These are phyloP conservation scores for Stratiomys singularior DNA, from an alignment of 2,888 invertebrate genomes.

Conservation along the genomic window DNA sequence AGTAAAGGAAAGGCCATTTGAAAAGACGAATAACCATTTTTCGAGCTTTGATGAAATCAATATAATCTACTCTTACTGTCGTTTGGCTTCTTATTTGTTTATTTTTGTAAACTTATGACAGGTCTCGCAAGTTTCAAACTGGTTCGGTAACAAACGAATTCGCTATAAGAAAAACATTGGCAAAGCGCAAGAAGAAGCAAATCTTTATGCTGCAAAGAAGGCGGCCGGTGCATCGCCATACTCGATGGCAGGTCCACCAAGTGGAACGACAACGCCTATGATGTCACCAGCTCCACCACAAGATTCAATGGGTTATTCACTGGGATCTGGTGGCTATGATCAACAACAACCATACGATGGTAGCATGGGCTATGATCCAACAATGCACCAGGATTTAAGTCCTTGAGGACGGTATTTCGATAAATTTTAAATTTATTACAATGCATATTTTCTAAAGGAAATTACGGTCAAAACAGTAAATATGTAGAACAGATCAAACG, in stretches of 20 bases:
- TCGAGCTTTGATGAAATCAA: no score
- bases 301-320: conserved; percentile 92
- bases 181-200: conserved; percentile 99
- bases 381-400: conserved; percentile 87
- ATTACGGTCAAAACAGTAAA: no score
- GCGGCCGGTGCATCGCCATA: conserved; percentile 92
- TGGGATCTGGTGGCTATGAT: conserved; percentile 92
- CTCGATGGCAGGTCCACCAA: conserved; percentile 87
- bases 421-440: conserved; percentile 52
- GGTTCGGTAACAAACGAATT: conserved; percentile 99
- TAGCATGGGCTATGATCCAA: conserved; percentile 89
- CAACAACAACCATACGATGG: conserved; percentile 89
- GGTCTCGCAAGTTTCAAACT: conserved; percentile 90
- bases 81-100: no score
- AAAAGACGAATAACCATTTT: no score
- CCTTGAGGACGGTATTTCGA: conserved; percentile 67
- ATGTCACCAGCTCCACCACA: conserved; percentile 94
- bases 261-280: conserved; percentile 92
- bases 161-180: conserved; percentile 99
- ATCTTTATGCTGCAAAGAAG: conserved; percentile 98
- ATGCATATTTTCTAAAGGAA: neutral
- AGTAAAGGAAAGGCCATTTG: no score
- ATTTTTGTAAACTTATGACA: conserved; percentile 46
- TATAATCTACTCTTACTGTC: no score
- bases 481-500: no score